phyloP scores from a whole-genome alignment of 2,888 invertebrate genomes.

The Biston stratarius region DNA sequence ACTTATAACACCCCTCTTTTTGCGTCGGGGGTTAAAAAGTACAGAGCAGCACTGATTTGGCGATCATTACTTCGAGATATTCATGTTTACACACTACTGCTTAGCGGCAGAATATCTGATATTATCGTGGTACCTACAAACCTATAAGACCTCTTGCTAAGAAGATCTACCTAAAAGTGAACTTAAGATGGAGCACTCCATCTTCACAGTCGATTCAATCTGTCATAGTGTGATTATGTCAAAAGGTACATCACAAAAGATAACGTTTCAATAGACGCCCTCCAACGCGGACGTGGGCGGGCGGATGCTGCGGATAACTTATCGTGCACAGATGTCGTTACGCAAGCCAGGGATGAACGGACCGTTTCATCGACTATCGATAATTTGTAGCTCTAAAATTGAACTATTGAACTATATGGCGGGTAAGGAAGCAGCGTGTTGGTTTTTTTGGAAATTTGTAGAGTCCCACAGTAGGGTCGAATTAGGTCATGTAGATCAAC shows the following conservation, averaged over 20 bases:
- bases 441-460: no score
- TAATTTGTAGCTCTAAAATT: neutral
- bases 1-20: no score
- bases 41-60: no score
- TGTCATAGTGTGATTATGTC: slow-evolving; percentile 6
- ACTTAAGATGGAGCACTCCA: neutral
- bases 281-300: slow-evolving; percentile 61
- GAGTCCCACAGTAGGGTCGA: no score
- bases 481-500: no score
- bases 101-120: no score
- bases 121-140: no score
- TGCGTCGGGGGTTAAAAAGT: no score
- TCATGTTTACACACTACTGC: no score
- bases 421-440: no score
- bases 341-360: slow-evolving; percentile 51
- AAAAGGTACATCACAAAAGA: slow-evolving; percentile 23
- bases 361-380: slow-evolving; percentile 42
- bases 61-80: no score
- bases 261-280: slow-evolving; percentile 35
- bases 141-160: neutral
- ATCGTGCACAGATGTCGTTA: slow-evolving; percentile 54
- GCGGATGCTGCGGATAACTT: slow-evolving; percentile 60
- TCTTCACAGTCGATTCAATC: neutral
- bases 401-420: no score
- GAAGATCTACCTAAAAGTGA: neutral